phyloP scores from a whole-genome alignment of 1,140 invertebrate species.

The Trissolcus basalis region DNA sequence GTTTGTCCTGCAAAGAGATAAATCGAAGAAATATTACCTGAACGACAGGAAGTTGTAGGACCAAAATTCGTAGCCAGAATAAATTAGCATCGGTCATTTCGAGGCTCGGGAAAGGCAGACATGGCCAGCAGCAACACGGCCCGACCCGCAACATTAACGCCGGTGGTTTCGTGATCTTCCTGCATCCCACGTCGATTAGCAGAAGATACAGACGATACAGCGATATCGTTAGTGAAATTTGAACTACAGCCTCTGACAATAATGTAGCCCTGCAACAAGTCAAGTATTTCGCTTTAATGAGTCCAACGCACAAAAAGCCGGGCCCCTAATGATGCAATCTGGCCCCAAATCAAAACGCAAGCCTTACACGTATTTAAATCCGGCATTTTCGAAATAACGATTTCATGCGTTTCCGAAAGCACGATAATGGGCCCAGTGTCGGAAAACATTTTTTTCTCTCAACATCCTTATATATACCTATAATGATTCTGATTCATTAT shows the following conservation, averaged over 20 bases:
- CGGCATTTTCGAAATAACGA: conserved; percentile 25
- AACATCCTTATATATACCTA: neutral
- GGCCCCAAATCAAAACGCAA: conserved; percentile 30
- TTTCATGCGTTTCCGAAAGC: conserved; percentile 28
- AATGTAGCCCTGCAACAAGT: conserved; percentile 67
- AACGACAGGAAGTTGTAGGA: conserved; percentile 71
- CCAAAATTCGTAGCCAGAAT: conserved; percentile 68
- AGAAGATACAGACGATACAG: conserved; percentile 72
- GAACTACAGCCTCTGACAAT: conserved; percentile 69
- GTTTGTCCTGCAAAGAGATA: conserved; percentile 15
- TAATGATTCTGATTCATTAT: conserved; percentile 3
- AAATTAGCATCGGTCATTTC: conserved; percentile 70
- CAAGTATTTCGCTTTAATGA: conserved; percentile 40
- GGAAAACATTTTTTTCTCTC: conserved; percentile 19
- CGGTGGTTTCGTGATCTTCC: conserved; percentile 65
- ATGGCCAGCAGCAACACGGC: conserved; percentile 75
- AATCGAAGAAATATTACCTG: conserved; percentile 66
- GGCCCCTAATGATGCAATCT: conserved; percentile 39
- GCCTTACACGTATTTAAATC: conserved; percentile 26
- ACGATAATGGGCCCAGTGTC: conserved; percentile 32
- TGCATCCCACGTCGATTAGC: conserved; percentile 67
- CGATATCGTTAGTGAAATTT: conserved; percentile 69
- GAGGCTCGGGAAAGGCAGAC: conserved; percentile 69
- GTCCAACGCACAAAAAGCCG: conserved; percentile 27
- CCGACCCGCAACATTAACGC: conserved; percentile 66